phyloP scores from a whole-genome alignment of 2,113 vertebrate genomes.

The Mirza zaza region DNA sequence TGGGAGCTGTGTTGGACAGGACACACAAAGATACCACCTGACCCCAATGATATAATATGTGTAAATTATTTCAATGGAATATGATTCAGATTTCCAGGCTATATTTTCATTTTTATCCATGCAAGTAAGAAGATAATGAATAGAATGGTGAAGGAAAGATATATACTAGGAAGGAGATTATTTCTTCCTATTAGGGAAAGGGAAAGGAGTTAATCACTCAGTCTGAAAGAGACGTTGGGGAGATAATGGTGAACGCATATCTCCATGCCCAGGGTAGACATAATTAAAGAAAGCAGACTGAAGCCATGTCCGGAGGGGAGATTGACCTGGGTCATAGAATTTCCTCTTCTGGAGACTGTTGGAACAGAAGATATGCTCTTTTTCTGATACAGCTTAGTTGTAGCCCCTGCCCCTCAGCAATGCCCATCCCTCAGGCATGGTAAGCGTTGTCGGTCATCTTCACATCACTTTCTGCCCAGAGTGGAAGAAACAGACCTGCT shows the following conservation, averaged over 20 bases:
- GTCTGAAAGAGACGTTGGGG: background rate
- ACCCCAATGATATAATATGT: background rate
- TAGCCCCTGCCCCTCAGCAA: accelerated
- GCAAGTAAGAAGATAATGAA: background rate
- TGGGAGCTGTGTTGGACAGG: background rate
- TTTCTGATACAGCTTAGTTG: background rate
- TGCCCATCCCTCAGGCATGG: accelerated
- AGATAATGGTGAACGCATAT: background rate
- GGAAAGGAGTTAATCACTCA: background rate
- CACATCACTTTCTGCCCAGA: background rate
- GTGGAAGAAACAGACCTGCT: background rate
- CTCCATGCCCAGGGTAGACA: background rate
- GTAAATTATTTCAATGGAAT: background rate
- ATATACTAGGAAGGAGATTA: background rate
- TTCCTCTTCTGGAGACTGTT: background rate
- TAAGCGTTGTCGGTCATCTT: too few species aligned
- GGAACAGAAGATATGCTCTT: background rate
- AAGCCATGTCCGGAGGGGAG: background rate
- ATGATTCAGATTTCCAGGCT: background rate
- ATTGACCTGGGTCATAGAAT: background rate
- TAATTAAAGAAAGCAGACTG: background rate
- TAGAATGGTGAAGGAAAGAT: background rate
- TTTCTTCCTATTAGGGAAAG: background rate
- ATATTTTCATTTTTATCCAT: background rate
- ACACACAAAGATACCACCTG: background rate